Evolutionary conservation across 2,797 vertebrate species (phyloP), one percentile per base, ranked within the genome.

Genomic region (Crypturellus tataupa): DNA sequence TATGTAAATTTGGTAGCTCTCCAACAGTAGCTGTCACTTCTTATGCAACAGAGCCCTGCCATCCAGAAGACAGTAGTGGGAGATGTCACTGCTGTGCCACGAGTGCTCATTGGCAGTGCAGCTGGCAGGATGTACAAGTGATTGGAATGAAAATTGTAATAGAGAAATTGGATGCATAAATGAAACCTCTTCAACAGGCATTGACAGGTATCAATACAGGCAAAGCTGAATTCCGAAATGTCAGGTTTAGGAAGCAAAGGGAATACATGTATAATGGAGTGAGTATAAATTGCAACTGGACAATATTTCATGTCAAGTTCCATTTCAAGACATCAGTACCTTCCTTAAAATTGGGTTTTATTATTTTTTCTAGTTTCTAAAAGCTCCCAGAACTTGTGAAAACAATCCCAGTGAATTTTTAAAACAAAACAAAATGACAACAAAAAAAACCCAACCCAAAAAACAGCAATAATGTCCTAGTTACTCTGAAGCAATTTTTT

Each of bases 91-190:
- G 58, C 42, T 49, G 44, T 19, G 24, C 23, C 78, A 65, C 0
- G 0, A 53, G 20, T 9, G 8, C 27, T 60, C 44, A 17, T 14
- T 9, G 18, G 46, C 27, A 46, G 10, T 25, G 33, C 80, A 72
- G 33, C 46, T 39, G 42, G 53, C 47, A 55, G 31, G 21, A 33
- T 42, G 42, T 2, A 0, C 47, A 55, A 2, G 0, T 16, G 17
- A 40, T 46, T 85, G 55, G 46, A 89, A 70, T 19, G 14, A 53
- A 90, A 88, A 90, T 13, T 11, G 10, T 2, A 2, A 68, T 58
- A 59, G 5, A 79, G 73, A 86, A 79, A 79, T 9, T 0, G 0
- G 53, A 76, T 7, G 8, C 21, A 81, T 6, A 25, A 8, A 29
- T 37, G 62, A 87, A 69, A 55, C 12, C 17, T 46, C 31, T 79